Evolutionary conservation across 64 coral and sea anemone species (phyloP).

Genomic region (Actinia tenebrosa): DNA sequence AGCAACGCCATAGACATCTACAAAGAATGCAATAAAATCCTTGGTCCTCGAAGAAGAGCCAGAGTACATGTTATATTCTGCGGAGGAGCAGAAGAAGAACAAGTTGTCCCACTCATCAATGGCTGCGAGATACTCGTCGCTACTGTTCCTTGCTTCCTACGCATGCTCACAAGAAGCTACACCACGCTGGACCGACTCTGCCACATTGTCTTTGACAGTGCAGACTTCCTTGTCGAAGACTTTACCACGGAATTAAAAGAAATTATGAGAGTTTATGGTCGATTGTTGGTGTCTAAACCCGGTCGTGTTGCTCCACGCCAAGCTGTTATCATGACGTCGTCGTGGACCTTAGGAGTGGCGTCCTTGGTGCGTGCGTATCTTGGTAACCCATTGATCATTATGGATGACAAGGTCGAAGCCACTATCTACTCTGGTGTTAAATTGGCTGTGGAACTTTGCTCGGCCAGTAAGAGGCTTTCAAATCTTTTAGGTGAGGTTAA

Average conservation of each 20-base stretch:
- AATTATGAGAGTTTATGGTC: slow-evolving; percentile 85
- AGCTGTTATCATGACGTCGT: slow-evolving; percentile 64
- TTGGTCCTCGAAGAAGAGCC: slow-evolving; percentile 20
- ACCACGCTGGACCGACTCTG: slow-evolving; percentile 70
- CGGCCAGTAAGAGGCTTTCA: slow-evolving; percentile 42
- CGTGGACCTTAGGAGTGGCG: slow-evolving; percentile 69
- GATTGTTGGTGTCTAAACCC: slow-evolving; percentile 50
- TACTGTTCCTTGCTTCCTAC: slow-evolving; percentile 75
- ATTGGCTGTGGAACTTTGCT: slow-evolving; percentile 56
- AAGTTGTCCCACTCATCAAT: slow-evolving; percentile 66
- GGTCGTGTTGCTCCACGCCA: slow-evolving; percentile 71
- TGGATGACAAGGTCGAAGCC: slow-evolving; percentile 78
- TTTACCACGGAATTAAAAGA: slow-evolving; percentile 79
- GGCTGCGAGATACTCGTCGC: slow-evolving; percentile 92
- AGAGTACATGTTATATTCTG: slow-evolving; percentile 66
- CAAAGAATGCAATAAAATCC: slow-evolving; percentile 43
- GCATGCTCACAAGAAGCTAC: slow-evolving; percentile 66
- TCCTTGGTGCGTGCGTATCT: slow-evolving; percentile 82
- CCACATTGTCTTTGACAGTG: slow-evolving; percentile 82
- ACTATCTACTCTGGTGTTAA: slow-evolving; percentile 70
- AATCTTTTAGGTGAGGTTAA: slow-evolving; percentile 49
- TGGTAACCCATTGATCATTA: slow-evolving; percentile 76
- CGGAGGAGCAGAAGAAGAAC: slow-evolving; percentile 73
- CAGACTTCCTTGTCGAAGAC: slow-evolving; percentile 78
- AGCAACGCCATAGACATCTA: slow-evolving; percentile 44